Conservation (phyloP, 2,888 invertebrate species). For the Pollenia amentaria region DNA sequence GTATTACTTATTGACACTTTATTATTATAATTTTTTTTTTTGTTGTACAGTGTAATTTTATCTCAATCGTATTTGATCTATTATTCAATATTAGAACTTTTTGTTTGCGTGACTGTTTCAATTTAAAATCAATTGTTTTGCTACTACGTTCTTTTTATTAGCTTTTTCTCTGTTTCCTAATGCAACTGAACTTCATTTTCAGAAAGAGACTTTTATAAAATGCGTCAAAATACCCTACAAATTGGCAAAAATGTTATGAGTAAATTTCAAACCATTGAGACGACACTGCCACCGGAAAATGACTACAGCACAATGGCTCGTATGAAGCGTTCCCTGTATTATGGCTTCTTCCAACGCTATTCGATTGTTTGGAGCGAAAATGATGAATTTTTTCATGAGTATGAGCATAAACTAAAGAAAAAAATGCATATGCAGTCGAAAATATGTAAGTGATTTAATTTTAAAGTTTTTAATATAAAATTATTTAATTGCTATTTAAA, state of each 20-base stretch:
- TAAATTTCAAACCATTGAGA: conserved; percentile 67
- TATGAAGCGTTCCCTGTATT: conserved; percentile 68
- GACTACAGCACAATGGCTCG: conserved; percentile 64
- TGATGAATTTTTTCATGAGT: conserved; percentile 66
- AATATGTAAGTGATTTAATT: conserved; percentile 60
- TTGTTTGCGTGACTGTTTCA: conserved; percentile 8
- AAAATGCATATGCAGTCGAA: conserved; percentile 62
- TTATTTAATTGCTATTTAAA: neutral
- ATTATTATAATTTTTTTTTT: no score
- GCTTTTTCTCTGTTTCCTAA: neutral
- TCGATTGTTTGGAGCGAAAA: conserved; percentile 60
- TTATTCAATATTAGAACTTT: no score
- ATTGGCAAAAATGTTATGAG: conserved; percentile 62
- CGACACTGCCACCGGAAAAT: conserved; percentile 39
- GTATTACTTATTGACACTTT: no score
- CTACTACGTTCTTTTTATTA: neutral
- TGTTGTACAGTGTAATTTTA: no score
- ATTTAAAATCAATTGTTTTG: conserved; percentile 8
- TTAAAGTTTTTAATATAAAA: no score
- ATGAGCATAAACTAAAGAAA: conserved; percentile 59
- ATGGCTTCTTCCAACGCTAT: conserved; percentile 65
- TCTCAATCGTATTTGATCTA: no score
- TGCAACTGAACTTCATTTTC: conserved; percentile 5
- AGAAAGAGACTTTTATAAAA: conserved; percentile 66
- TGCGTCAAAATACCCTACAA: conserved; percentile 60